These are phyloP conservation scores for Dryadula phaetusa DNA, from an alignment of 2,888 invertebrate genomes.

Conservation along the genomic window DNA sequence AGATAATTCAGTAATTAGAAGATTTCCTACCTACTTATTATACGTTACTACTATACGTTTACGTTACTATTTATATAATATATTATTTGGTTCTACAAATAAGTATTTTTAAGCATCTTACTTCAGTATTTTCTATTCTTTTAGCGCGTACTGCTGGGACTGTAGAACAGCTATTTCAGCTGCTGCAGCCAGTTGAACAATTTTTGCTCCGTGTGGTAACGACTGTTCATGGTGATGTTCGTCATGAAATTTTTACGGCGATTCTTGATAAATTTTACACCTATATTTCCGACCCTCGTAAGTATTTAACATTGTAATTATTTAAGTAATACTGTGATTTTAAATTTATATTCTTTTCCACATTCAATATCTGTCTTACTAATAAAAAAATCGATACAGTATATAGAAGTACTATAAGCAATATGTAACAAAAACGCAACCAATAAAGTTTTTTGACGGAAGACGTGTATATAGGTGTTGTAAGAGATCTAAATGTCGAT, in stretches of 20 bases:
- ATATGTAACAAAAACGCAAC: too few species aligned
- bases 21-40: too few species aligned
- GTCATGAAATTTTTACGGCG: conserved; percentile 79
- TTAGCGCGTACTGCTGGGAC: conserved; percentile 60
- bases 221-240: conserved; percentile 57
- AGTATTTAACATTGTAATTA: conserved; percentile 49
- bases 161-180: conserved; percentile 61
- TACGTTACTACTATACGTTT: too few species aligned
- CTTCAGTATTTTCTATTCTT: conserved; percentile 41
- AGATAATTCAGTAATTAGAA: too few species aligned
- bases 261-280: conserved; percentile 85
- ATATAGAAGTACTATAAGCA: too few species aligned
- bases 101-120: not conserved
- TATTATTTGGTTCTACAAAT: not conserved
- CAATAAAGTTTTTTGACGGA: too few species aligned
- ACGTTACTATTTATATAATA: not conserved
- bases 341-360: not conserved
- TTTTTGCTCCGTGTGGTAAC: conserved; percentile 66
- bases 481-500: too few species aligned
- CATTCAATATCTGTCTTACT: too few species aligned
- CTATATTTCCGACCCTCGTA: conserved; percentile 85
- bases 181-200: conserved; percentile 66
- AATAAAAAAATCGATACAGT: too few species aligned
- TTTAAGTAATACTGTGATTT: not conserved
- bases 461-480: too few species aligned